Base-by-base conservation (phyloP, 1,140 invertebrate genomes). In the Leptopilina clavipes region DNA sequence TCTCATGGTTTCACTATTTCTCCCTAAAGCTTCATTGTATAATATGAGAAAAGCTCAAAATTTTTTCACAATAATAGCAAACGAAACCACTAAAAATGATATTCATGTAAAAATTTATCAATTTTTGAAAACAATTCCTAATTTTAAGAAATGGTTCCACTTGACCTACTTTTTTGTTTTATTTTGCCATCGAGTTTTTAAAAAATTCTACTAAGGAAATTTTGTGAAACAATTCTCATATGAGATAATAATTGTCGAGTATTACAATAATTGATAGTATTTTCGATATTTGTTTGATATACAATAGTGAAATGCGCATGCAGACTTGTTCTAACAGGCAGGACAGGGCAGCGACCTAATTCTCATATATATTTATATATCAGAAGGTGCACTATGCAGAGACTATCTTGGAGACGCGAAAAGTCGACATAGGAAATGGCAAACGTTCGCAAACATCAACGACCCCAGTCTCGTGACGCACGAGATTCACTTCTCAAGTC, bases 361-460 rank as follows among this genome's bases (percentile, higher is more conserved):
- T 88, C 85, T 81, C 81, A 81, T 84, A 85, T 87, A 82, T 88
- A 88, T 88, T 88, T 31, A 2, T 88, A 88, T 88, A 88, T 80
- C 86, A 78, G 82, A 85, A 84, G 82, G 86, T 83, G 83, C 37
- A 2, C 79, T 81, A 82, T 80, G 81, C 79, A 75, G 77, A 79
- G 72, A 83, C 82, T 82, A 83, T 84, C 83, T 86, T 83, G 76
- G 76, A 81, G 80, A 75, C 37, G 37, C 52, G 8, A 12, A 44
- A 77, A 65, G 12, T 12, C 59, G 22, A 65, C 77, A 74, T 75
- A 71, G 75, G 72, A 83, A 79, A 81, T 78, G 9, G 75, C 22
- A n/a, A 70, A 72, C 9, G 31, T 11, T 70, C 10, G 37, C 37
- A 40, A 75, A 76, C 71, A 65, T 37, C 65, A 43, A n/a, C 71